phyloP scores from a whole-genome alignment of 2,888 invertebrate genomes.

The Odontomyia ornata region DNA sequence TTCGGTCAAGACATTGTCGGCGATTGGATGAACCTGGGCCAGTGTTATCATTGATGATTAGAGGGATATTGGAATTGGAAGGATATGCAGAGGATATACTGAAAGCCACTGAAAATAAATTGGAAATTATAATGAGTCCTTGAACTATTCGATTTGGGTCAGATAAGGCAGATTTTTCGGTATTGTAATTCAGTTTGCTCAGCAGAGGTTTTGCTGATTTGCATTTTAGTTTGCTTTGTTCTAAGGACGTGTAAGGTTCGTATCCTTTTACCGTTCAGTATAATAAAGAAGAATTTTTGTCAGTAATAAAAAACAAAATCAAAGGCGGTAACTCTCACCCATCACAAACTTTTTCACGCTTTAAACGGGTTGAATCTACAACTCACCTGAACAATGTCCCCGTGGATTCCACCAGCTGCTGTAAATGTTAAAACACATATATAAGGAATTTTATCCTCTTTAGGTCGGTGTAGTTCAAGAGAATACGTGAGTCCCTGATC shows the following conservation, averaged over 20 bases:
- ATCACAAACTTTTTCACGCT: too few species aligned
- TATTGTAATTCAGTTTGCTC: not conserved
- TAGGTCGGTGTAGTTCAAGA: constrained; percentile 83
- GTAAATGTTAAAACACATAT: constrained; percentile 87
- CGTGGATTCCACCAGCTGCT: constrained; percentile 82
- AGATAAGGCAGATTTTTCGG: not conserved
- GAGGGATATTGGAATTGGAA: not conserved
- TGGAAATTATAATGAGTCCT: not conserved
- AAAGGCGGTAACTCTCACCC: too few species aligned
- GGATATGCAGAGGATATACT: not conserved
- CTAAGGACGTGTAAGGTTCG: too few species aligned
- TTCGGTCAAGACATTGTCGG: not conserved
- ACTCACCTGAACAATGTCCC: constrained; percentile 86
- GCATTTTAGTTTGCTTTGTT: too few species aligned
- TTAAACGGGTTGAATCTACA: constrained; percentile 23
- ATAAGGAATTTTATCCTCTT: constrained; percentile 86
- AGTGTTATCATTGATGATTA: constrained; percentile 10
- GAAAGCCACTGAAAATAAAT: not conserved
- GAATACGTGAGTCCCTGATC: constrained; percentile 88
- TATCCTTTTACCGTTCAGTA: too few species aligned
- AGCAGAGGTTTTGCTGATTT: too few species aligned
- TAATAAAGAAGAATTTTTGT: too few species aligned
- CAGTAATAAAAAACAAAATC: too few species aligned
- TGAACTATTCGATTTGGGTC: not conserved
- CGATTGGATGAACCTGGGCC: not conserved